Base-by-base conservation (phyloP, 1,140 invertebrate species). In the Rhynchophorus ferrugineus region DNA sequence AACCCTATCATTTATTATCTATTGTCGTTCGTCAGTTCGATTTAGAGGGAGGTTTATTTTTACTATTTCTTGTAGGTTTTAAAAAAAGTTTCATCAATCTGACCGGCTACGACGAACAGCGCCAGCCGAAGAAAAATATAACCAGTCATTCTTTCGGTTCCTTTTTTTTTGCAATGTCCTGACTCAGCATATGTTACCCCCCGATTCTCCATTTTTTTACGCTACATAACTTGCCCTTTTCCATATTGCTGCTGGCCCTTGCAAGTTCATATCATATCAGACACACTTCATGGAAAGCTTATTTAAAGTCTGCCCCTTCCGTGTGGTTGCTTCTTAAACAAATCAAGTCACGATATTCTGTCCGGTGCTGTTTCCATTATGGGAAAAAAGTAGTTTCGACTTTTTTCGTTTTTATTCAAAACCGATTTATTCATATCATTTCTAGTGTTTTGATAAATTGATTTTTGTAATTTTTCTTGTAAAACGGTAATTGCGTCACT, bases 41-140 rank as follows among this genome's bases (percentile, higher is more conserved):
- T 62, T 60, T 61, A 53, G 53, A 53, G 48, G 49, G 59, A 58
- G 61, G 58, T 62, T 62, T 62, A 62, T 62, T 62, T 62, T 60
- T 62, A 60, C 61, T 54, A 62, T 62, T 62, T 62, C 61, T 62
- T 62, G 58, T 62, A 60, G 58, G 56, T 60, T 55, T 56, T 36
- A 60, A 29, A 62, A 60, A 62, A 56, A 60, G 46, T 58, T 56
- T 56, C 61, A 62, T 62, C 61, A 62, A 62, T 62, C 58, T 62
- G 59, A 58, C 52, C 52, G n/a, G n/a, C n/a, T n/a, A n/a, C n/a
- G 52, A 53, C 8, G 43, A 42, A 39, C 34, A 20, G 51, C 29
- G 41, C 19, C 18, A 5, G 20, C 9, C 38, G 49, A 52, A 58
- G 54, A 53, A 59, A 62, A 62, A 61, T 60, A 60, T 55, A 60